These are phyloP conservation scores for Muscicapa striata DNA, from an alignment of 2,797 vertebrate species.

Conservation along the genomic window DNA sequence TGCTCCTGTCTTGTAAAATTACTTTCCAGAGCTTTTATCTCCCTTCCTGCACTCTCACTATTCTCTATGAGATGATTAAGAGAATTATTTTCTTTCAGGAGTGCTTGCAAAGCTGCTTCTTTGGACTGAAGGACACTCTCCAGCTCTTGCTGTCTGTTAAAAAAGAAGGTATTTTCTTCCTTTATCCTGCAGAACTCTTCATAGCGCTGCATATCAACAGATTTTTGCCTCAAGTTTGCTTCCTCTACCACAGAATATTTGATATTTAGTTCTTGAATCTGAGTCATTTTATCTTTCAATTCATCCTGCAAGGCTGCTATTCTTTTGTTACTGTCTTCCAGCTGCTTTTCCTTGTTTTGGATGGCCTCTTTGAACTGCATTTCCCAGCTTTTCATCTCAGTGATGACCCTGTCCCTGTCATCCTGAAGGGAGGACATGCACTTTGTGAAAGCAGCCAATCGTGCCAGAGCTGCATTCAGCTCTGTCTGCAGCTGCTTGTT, in stretches of 20 bases:
- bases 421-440: slow-evolving; percentile 74
- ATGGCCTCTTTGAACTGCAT: slow-evolving; percentile 79
- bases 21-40: slow-evolving; percentile 74
- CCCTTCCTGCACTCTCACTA: slow-evolving; percentile 68
- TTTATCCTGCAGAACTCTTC: slow-evolving; percentile 81
- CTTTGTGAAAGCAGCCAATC: slow-evolving; percentile 77
- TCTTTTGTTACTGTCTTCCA: slow-evolving; percentile 79
- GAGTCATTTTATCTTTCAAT: slow-evolving; percentile 72
- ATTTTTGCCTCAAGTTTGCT: slow-evolving; percentile 73
- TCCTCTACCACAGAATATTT: slow-evolving; percentile 76
- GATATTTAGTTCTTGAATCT: slow-evolving; percentile 75
- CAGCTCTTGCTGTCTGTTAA: slow-evolving; percentile 73
- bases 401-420: slow-evolving; percentile 65
- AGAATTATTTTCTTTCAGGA: slow-evolving; percentile 75
- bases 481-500: slow-evolving; percentile 78
- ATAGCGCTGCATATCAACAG: slow-evolving; percentile 75
- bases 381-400: slow-evolving; percentile 79
- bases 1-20: slow-evolving; percentile 72
- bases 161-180: slow-evolving; percentile 76
- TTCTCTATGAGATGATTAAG: slow-evolving; percentile 74
- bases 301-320: slow-evolving; percentile 81
- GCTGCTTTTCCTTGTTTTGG: slow-evolving; percentile 83
- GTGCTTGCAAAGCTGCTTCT: slow-evolving; percentile 65
- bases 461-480: slow-evolving; percentile 74
- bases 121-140: slow-evolving; percentile 74